Evolutionary conservation across 2,797 vertebrate genomes (phyloP).

Genomic region (Xiphorhynchus erythropygius): DNA sequence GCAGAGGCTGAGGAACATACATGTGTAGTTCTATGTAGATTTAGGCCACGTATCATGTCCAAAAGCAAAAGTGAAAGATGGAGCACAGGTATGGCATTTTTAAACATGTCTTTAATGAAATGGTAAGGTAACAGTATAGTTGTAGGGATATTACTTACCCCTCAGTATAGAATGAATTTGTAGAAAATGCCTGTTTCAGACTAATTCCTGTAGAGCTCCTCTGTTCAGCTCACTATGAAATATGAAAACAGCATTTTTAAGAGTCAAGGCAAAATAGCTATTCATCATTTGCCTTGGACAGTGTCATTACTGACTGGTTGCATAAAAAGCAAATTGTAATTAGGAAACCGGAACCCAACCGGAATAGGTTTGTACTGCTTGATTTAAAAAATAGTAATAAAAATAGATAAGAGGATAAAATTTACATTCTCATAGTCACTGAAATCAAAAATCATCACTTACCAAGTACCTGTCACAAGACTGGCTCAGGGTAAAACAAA

Average conservation of each 20-base stretch:
- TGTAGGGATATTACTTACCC: background rate
- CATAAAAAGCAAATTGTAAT: background rate
- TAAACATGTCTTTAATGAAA: background rate
- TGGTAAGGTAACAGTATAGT: background rate
- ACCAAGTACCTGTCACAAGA: background rate
- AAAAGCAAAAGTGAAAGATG: background rate
- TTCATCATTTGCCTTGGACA: background rate
- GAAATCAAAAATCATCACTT: background rate
- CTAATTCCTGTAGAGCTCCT: background rate
- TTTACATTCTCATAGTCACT: background rate
- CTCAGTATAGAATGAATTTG: background rate
- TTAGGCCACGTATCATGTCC: constrained; percentile 5
- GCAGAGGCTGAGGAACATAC: constrained; percentile 30
- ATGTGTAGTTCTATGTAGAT: constrained; percentile 48
- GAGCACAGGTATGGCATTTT: background rate
- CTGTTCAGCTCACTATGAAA: background rate
- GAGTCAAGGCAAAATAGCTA: background rate
- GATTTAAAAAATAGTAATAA: background rate
- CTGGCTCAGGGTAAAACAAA: background rate
- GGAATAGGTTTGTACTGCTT: background rate
- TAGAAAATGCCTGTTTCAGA: background rate
- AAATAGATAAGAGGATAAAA: background rate
- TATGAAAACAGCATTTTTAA: background rate
- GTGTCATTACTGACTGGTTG: background rate
- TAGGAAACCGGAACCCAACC: background rate